Percentiles rank a stretch among this genome's conserved stretches.
phyloP scores from a whole-genome alignment of 2,113 vertebrate species.

The Corynorhinus townsendii region DNA sequence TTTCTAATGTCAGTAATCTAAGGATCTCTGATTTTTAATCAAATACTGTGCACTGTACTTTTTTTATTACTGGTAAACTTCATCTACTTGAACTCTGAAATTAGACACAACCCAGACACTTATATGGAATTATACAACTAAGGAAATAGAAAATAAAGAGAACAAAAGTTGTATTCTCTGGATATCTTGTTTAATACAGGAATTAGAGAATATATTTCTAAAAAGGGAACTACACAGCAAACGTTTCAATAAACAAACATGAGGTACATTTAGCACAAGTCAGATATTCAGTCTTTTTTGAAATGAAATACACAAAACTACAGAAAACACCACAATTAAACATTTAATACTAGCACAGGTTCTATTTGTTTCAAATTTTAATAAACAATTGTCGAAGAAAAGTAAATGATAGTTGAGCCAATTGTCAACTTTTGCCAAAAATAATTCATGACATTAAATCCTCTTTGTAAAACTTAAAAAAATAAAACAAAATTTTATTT shows the following conservation, averaged over 20 bases:
- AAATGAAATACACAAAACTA: constrained; percentile 9
- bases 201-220: background rate
- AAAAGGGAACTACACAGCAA: background rate
- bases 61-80: background rate
- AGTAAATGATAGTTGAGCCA: background rate
- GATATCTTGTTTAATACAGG: background rate
- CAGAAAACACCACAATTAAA: background rate
- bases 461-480: background rate
- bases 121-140: background rate
- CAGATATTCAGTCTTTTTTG: background rate
- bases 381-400: background rate
- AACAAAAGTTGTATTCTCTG: background rate
- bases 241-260: constrained; percentile 22
- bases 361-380: background rate
- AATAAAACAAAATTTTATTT: background rate
- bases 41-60: background rate
- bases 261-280: background rate
- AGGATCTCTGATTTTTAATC: background rate
- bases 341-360: background rate
- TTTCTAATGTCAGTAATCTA: background rate
- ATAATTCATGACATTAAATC: background rate
- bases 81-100: background rate
- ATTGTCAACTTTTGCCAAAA: background rate
- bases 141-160: background rate
- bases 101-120: background rate